phyloP scores from a whole-genome alignment of 2,113 vertebrate genomes.

The Engystomops pustulosus region DNA sequence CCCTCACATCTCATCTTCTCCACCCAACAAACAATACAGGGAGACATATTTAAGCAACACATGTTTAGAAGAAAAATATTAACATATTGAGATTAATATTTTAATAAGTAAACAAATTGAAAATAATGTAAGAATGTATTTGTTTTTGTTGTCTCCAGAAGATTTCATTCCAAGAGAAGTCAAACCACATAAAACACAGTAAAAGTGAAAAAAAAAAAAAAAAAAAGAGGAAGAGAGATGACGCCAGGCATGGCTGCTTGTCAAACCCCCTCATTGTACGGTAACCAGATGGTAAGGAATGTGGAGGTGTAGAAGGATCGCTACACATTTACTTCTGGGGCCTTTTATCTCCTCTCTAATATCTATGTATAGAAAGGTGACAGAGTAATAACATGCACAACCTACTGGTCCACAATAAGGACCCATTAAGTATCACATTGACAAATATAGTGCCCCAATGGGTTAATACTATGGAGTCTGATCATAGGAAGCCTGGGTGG shows the following conservation, averaged over 20 bases:
- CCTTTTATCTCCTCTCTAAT: constrained; percentile 1
- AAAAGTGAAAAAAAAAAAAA: constrained; percentile 27
- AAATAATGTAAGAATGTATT: constrained; percentile 41
- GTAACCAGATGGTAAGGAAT: constrained; percentile 57
- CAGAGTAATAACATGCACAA: background rate
- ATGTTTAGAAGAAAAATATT: constrained; percentile 51
- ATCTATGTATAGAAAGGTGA: constrained; percentile 1
- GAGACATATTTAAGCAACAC: constrained; percentile 53
- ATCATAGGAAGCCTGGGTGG: no score
- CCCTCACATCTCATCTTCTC: background rate
- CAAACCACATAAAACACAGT: background rate
- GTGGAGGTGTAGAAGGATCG: constrained; percentile 53
- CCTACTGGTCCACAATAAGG: no score
- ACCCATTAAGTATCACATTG: no score
- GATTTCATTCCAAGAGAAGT: constrained; percentile 27
- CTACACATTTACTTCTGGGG: constrained; percentile 39
- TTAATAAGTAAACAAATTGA: constrained; percentile 50
- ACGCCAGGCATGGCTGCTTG: constrained; percentile 33
- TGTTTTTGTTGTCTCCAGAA: constrained; percentile 23
- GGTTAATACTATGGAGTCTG: no score
- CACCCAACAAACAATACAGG: constrained; percentile 27
- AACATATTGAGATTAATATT: constrained; percentile 47
- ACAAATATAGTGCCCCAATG: no score
- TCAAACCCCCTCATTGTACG: constrained; percentile 45
- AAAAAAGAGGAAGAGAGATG: background rate